A percentile compares a stretch with the other conserved stretches of the same genome.
phyloP scores from a whole-genome alignment of 2,797 vertebrate species.

The Hyperoplus immaculatus region DNA sequence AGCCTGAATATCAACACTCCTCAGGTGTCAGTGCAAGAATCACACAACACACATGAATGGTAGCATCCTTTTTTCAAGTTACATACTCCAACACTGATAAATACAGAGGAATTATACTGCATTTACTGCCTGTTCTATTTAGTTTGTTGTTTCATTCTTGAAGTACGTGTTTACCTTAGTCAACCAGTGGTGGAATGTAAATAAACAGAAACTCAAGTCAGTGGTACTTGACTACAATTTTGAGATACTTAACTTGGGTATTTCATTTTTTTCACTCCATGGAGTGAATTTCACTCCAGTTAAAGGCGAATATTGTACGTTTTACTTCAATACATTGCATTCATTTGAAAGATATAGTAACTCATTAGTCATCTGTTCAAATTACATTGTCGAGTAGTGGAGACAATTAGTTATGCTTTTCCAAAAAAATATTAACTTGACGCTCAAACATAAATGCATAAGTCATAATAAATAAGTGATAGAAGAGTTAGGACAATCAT shows the following conservation, averaged over 20 bases:
- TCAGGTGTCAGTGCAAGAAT: conserved; percentile 82
- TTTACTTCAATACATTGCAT: background rate
- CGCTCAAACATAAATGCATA: background rate
- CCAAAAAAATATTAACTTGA: background rate
- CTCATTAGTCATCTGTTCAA: background rate
- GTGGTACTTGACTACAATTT: background rate
- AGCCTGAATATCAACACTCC: conserved; percentile 93
- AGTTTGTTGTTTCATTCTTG: background rate
- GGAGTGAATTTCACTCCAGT: background rate
- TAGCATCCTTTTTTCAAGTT: conserved; percentile 23
- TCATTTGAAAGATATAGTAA: background rate
- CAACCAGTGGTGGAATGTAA: background rate
- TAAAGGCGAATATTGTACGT: background rate
- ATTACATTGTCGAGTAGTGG: background rate
- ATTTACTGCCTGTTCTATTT: background rate
- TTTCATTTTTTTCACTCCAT: background rate
- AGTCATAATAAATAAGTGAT: background rate
- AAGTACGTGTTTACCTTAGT: background rate
- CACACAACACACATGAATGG: conserved; percentile 62
- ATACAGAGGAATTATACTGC: background rate
- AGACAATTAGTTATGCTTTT: background rate
- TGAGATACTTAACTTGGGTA: background rate
- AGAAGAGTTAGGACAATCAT: background rate
- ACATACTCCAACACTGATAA: background rate
- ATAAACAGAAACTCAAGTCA: background rate